These are phyloP conservation scores for Ctenomys sociabilis DNA, from an alignment of 2,113 vertebrate genomes.

Conservation along the genomic window DNA sequence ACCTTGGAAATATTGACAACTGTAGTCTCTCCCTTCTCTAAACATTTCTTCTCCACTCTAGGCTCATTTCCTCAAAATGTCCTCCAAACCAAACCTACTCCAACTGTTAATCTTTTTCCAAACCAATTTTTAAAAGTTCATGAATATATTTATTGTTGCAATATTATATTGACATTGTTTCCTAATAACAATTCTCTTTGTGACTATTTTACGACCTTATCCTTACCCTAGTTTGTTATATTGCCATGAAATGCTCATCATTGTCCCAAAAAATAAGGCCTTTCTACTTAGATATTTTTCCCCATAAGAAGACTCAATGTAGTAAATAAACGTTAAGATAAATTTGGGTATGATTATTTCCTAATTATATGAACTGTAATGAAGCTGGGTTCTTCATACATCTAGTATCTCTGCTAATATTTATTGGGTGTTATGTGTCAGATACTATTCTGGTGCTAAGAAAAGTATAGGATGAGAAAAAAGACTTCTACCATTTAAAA, in stretches of 20 bases:
- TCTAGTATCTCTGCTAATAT: not conserved
- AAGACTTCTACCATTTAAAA: not conserved
- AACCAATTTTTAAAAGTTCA: not conserved
- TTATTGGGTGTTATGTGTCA: not conserved
- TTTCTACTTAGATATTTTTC: not conserved
- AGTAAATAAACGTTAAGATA: conserved; percentile 11
- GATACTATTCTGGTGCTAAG: not conserved
- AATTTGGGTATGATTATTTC: not conserved
- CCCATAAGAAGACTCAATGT: not conserved
- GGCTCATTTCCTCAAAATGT: not conserved
- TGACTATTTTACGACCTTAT: not conserved
- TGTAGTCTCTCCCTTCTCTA: not conserved
- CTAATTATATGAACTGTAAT: not conserved
- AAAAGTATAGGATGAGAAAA: not conserved
- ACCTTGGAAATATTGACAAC: not conserved
- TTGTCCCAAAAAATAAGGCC: not conserved
- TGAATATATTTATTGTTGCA: not conserved
- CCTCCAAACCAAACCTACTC: not conserved
- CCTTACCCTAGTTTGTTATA: not conserved
- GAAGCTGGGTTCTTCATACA: not conserved
- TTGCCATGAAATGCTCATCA: not conserved
- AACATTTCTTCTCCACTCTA: not conserved
- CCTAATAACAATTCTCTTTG: not conserved
- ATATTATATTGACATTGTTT: not conserved
- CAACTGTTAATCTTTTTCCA: not conserved